A percentile compares a stretch with the other conserved stretches of the same genome.
Conservation (phyloP, 2,888 invertebrate species). For the Polyommatus icarus region DNA sequence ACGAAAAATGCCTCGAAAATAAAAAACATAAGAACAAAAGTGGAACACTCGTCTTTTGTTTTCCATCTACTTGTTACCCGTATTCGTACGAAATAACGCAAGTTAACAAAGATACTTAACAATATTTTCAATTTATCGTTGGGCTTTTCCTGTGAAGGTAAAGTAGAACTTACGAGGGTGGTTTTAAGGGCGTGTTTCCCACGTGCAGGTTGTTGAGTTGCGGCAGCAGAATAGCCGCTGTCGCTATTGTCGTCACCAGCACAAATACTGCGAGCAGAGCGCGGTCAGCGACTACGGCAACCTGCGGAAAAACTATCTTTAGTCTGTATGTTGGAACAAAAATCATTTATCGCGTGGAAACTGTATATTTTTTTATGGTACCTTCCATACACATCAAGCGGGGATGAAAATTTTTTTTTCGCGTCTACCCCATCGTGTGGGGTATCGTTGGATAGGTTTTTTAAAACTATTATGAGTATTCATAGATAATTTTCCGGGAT, state of each 20-base stretch:
- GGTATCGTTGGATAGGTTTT: too few species aligned
- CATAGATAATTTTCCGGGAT: too few species aligned
- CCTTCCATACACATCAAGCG: too few species aligned
- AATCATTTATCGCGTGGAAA: too few species aligned
- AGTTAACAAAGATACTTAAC: background rate
- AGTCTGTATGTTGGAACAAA: background rate
- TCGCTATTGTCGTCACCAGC: constrained; percentile 87
- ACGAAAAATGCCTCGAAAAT: background rate
- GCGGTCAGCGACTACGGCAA: constrained; percentile 91
- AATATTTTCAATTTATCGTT: constrained; percentile 16
- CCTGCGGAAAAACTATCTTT: constrained; percentile 50
- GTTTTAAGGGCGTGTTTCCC: constrained; percentile 72
- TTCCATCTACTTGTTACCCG: background rate
- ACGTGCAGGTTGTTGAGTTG: constrained; percentile 80
- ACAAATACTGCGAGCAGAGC: constrained; percentile 88
- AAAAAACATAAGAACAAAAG: background rate
- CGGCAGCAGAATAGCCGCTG: constrained; percentile 87
- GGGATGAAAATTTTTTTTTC: too few species aligned
- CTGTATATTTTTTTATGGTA: too few species aligned
- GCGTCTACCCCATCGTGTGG: too few species aligned
- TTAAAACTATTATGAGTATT: too few species aligned
- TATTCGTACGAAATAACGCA: constrained; percentile 2
- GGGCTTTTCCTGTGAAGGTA: constrained; percentile 12
- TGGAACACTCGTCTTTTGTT: background rate
- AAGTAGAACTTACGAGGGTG: constrained; percentile 56